Base-by-base conservation (phyloP, 2,888 invertebrate genomes). In the Lacanobia wlatinum region DNA sequence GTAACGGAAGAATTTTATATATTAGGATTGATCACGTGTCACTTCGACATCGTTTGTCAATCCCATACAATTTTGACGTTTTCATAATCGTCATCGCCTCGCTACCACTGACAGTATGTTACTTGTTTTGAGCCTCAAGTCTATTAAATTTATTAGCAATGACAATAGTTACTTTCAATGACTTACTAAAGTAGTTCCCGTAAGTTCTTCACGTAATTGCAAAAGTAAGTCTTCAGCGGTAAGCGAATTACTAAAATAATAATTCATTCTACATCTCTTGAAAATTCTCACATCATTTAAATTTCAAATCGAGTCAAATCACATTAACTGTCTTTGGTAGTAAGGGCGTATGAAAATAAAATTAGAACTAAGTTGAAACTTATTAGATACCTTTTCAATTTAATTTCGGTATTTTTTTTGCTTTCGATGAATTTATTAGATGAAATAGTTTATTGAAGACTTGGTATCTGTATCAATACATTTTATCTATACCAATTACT, bases 281-380 rank as follows among this genome's bases (percentile, higher is more conserved):
- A 60, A 67, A 38, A 64, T 74, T 56, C 23, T 56, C 52, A 48
- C 40, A 74, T 68, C 10, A 64, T 74, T 67, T 66, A 23, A 68
- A 59, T 50, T 50, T 50, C 23, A 80, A 80, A 80, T 55, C 62
- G 34, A 55, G 21, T 62, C 18, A 38, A 65, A 75, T 80, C 18
- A 58, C 38, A 80, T 80, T 69, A 65, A 40, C 53, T 76, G 43
- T 59, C 56, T 48, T 43, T 65, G 38, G 23, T 21, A 80, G 56
- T 56, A 21, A 18, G 18, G 40, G 16, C 21, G 3, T 52, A 43
- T 48, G 40, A 48, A 69, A 14, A 74, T 64, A 64, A 40, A 68
- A 58, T 67, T 23, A 34, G 3, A 48, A 14, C 2, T 56, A 73
- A 73, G 40, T 59, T 8, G 8, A 5, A 28, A 40, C n/a, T 59